Evolutionary conservation across 2,888 invertebrate genomes (phyloP).

Genomic region (Aphodius sticticus): DNA sequence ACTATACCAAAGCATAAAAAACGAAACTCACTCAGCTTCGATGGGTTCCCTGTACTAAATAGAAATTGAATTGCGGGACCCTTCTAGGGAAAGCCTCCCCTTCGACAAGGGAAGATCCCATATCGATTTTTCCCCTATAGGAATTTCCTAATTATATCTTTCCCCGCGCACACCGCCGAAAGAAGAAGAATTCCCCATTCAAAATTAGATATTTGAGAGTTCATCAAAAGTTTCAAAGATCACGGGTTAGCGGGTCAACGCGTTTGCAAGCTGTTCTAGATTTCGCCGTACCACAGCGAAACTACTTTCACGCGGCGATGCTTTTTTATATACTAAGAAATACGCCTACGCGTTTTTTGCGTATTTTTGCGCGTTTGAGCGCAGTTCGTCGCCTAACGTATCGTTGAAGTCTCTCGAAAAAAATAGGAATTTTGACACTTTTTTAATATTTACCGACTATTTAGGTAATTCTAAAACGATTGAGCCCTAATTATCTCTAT

Average conservation of each 20-base stretch:
- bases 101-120: background rate
- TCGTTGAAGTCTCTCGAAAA: no score
- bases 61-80: background rate
- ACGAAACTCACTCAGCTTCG: background rate
- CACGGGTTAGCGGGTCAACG: background rate
- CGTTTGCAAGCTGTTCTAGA: background rate
- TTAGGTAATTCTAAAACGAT: no score
- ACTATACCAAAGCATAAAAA: background rate
- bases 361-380: background rate
- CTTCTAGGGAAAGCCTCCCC: background rate
- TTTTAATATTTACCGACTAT: no score
- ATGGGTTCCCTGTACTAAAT: background rate
- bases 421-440: no score
- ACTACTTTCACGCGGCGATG: background rate
- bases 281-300: background rate
- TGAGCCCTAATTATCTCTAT: no score
- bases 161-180: background rate
- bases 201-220: background rate
- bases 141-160: background rate
- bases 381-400: no score
- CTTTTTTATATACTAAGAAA: background rate
- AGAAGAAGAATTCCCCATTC: background rate
- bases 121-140: background rate
- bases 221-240: background rate
- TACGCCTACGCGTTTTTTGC: background rate